Percentiles rank a stretch among this genome's conserved stretches.
phyloP scores from a whole-genome alignment of 1,140 invertebrate genomes.

The Aradophagus sp. region DNA sequence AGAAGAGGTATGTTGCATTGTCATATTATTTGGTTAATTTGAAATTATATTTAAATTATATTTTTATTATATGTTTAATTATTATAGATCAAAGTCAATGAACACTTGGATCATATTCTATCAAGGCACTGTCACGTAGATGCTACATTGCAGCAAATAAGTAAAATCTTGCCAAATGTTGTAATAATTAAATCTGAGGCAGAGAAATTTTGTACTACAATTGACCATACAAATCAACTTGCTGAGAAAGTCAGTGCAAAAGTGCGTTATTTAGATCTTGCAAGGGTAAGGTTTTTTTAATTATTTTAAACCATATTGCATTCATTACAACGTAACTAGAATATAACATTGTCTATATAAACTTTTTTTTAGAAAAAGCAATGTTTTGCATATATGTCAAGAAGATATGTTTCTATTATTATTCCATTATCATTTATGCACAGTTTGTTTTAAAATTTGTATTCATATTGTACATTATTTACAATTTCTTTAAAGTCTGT shows the following conservation, averaged over 20 bases:
- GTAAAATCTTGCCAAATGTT: slow-evolving; percentile 81
- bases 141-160: slow-evolving; percentile 79
- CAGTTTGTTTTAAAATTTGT: too few species aligned
- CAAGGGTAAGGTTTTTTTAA: slow-evolving; percentile 81
- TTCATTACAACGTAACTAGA: not conserved
- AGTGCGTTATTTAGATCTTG: slow-evolving; percentile 94
- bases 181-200: slow-evolving; percentile 82
- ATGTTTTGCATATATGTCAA: too few species aligned
- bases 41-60: slow-evolving; percentile 2
- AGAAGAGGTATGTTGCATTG: slow-evolving; percentile 57
- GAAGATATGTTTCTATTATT: too few species aligned
- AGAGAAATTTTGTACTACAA: slow-evolving; percentile 86
- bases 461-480: too few species aligned
- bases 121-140: slow-evolving; percentile 79
- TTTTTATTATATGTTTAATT: slow-evolving; percentile 6
- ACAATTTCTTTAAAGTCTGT: too few species aligned
- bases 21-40: not conserved
- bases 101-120: slow-evolving; percentile 78
- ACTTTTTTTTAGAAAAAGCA: too few species aligned
- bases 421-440: too few species aligned
- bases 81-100: slow-evolving; percentile 76
- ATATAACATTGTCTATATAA: not conserved
- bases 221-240: slow-evolving; percentile 89
- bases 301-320: slow-evolving; percentile 1
- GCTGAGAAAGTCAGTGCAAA: slow-evolving; percentile 97